Percentiles rank a stretch among this genome's conserved stretches.
Conservation (phyloP, 2,888 invertebrate species). For the Entomobrya proxima region DNA sequence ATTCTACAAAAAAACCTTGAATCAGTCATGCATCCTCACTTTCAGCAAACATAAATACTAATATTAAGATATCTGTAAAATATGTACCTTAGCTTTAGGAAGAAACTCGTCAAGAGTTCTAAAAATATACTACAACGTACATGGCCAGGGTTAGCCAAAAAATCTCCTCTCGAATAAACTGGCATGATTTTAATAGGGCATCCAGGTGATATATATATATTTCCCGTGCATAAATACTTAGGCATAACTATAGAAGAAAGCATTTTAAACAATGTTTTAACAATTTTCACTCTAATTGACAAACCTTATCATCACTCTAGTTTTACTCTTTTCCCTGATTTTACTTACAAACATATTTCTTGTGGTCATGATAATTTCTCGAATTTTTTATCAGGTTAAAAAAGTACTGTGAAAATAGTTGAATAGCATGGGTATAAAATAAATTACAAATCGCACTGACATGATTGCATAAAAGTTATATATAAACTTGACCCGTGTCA, state of each 20-base stretch:
- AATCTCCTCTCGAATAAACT: neutral
- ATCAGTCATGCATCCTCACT: neutral
- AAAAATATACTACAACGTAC: neutral
- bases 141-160: constrained; percentile 22
- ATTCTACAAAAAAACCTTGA: no score
- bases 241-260: no score
- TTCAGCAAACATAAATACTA: neutral
- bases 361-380: no score
- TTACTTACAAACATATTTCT: no score
- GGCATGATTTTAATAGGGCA: neutral
- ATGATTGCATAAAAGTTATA: no score
- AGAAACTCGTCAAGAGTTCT: neutral
- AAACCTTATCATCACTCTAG: no score
- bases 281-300: no score
- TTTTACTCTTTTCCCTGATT: no score
- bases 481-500: neutral
- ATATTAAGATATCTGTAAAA: neutral
- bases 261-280: no score
- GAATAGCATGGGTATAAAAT: neutral
- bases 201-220: constrained; percentile 29
- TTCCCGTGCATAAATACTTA: no score
- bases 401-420: no score
- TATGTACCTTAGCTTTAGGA: neutral
- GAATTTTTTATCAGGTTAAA: no score
- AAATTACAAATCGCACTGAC: neutral